Percentiles rank a stretch among this genome's conserved stretches.
phyloP scores from a whole-genome alignment of 2,888 invertebrate genomes.

The Heliconius aoede region DNA sequence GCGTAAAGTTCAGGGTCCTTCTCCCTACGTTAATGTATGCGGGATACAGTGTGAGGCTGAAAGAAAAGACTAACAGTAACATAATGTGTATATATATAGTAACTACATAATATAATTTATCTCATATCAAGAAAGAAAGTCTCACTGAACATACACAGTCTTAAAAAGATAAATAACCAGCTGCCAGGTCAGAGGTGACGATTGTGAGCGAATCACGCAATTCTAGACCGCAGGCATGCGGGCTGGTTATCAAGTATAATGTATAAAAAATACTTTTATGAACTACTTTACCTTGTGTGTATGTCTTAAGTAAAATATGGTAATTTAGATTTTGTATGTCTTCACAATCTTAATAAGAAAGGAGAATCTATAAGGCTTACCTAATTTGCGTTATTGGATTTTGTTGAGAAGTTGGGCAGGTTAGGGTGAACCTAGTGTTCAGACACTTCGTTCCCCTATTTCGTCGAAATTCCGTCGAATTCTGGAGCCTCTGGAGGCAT shows the following conservation, averaged over 20 bases:
- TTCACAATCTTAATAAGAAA: not conserved
- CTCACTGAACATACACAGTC: not conserved
- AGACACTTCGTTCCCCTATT: too few species aligned
- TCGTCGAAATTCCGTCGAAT: too few species aligned
- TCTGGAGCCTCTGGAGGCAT: too few species aligned
- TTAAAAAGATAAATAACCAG: slow-evolving; percentile 11
- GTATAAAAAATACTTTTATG: not conserved
- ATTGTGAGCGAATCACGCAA: slow-evolving; percentile 54
- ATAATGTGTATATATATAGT: not conserved
- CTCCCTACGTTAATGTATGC: too few species aligned
- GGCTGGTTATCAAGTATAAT: not conserved
- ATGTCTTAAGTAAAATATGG: not conserved
- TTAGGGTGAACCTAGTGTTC: too few species aligned
- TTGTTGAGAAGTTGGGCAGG: too few species aligned
- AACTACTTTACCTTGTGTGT: not conserved
- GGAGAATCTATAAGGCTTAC: too few species aligned
- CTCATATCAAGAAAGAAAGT: not conserved
- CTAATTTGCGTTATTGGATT: not conserved
- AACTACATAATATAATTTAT: not conserved
- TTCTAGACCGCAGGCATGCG: not conserved
- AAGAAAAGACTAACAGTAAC: not conserved
- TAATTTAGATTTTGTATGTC: too few species aligned
- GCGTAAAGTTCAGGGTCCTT: too few species aligned
- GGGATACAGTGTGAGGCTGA: too few species aligned
- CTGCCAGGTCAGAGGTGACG: slow-evolving; percentile 48